Conservation (phyloP, 2,113 vertebrate genomes). For the Acrocephalus kingi region DNA sequence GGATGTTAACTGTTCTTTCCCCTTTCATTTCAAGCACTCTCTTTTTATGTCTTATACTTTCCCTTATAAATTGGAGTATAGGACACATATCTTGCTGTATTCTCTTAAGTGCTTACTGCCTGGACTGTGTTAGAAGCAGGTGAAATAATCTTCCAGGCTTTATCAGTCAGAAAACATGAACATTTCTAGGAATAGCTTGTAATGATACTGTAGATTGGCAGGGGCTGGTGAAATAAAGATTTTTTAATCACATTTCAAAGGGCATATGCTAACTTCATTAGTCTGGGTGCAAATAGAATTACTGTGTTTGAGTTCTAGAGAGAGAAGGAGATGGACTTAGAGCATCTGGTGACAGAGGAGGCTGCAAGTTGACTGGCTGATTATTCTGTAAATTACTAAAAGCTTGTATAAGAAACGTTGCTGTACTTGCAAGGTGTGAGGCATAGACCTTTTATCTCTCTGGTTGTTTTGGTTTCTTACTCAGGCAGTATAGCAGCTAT, state of each 20-base stretch:
- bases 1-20: background rate
- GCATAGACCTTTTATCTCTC: background rate
- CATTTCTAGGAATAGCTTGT: background rate
- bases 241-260: background rate
- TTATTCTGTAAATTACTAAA: background rate
- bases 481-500: background rate
- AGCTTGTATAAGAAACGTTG: background rate
- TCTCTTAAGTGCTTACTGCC: background rate
- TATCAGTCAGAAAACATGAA: background rate
- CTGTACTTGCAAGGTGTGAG: background rate
- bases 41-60: background rate
- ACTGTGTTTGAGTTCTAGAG: background rate
- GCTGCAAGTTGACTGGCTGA: background rate
- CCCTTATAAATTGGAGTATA: background rate
- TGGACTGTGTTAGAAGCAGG: background rate
- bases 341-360: background rate
- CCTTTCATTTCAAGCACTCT: background rate
- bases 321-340: background rate
- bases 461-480: background rate
- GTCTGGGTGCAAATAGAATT: background rate
- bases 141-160: background rate
- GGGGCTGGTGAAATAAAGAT: background rate
- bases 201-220: background rate
- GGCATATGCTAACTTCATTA: background rate
- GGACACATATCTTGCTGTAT: background rate